Evolutionary conservation across 2,888 invertebrate species (phyloP), one percentile per base, ranked within the genome.

Genomic region (Acronicta leporina): DNA sequence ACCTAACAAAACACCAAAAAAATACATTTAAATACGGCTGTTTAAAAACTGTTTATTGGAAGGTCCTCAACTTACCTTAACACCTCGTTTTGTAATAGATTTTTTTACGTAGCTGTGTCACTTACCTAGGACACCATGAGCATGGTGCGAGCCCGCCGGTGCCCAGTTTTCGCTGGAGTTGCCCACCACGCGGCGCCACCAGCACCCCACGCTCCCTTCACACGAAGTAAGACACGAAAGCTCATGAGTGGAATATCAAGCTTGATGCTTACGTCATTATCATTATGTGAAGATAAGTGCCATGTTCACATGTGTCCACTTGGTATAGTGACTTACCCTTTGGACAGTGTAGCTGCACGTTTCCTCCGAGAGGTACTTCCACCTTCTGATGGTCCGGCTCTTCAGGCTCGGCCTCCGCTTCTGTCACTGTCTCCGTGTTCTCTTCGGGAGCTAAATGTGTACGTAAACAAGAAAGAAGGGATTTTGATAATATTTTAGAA

Each of bases 341-440:
- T 55, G 97, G 97, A 87, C 98, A 98, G 81, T 98, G 97, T 44
- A 98, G 93, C 71, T 97, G 97, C 41, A 98, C 97, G 49, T 97
- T 97, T 8, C 98, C 98, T 7, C 98, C 98, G 20, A 98, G 95
- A 55, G 97, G 97, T 43, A 98, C 98, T 81, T 98, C 98, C 63
- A 97, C 95, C 80, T 96, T 96, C 76, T 97, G 96, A 43, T 91
- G 90, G 27, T 92, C 92, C 0, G 89, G 87, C 47, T 91, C 89
- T 25, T 86, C 88, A 0, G 75, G 69, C 13, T 81, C 86, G 0
- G 73, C 63, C n/a, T 81, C 85, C 0, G 88, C 48, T 13, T 87
- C 87, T 0, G 89, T 83, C 30, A 75, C 87, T 0, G 83, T 53
- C 50, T 88, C 89, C 2, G 81, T 78, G 47, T 80, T 82, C 20